phyloP scores from a whole-genome alignment of 2,797 vertebrate species.

The Sebastes trivittatus region DNA sequence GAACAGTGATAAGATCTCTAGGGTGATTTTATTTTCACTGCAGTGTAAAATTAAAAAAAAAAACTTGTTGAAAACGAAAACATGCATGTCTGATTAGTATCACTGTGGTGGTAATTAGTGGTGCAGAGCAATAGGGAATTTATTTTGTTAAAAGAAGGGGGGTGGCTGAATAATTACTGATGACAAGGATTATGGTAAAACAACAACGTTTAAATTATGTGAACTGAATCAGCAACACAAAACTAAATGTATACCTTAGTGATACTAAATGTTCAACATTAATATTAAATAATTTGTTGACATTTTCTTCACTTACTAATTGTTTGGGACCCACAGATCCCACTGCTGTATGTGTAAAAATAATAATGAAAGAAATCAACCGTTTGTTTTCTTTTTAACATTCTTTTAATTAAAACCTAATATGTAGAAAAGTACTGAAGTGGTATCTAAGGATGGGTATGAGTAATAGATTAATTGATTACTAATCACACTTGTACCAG shows the following conservation, averaged over 20 bases:
- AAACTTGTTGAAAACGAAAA: slow-evolving; percentile 8
- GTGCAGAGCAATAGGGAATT: background rate
- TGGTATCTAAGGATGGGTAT: background rate
- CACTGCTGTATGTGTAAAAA: background rate
- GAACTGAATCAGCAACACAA: background rate
- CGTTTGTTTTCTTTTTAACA: background rate
- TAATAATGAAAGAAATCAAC: background rate
- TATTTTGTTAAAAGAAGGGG: background rate
- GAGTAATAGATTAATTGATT: background rate
- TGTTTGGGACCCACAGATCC: background rate
- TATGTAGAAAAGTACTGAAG: background rate
- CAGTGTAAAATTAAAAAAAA: background rate
- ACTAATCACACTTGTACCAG: background rate
- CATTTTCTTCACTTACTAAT: background rate
- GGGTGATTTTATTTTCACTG: slow-evolving; percentile 11
- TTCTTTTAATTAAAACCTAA: background rate
- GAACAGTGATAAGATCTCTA: background rate
- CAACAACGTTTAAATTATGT: background rate
- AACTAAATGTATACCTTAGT: background rate
- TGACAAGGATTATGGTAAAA: background rate
- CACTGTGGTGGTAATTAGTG: slow-evolving; percentile 8
- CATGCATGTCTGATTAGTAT: slow-evolving; percentile 17
- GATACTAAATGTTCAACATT: background rate
- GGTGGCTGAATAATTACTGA: background rate
- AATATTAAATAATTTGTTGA: background rate